Conservation (phyloP, 2,113 vertebrate genomes). For the Elephantulus edwardii region DNA sequence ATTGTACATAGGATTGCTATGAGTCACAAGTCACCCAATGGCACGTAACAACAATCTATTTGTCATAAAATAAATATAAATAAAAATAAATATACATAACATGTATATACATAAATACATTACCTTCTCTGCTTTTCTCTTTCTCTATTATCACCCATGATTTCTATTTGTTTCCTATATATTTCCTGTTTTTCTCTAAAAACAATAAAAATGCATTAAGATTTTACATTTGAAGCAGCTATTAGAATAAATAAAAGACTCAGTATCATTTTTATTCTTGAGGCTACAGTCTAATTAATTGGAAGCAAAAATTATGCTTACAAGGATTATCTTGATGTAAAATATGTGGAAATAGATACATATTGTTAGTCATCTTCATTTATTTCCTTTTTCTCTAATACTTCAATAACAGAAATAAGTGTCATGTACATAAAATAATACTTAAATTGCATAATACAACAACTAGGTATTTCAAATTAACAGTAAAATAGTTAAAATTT, state of each 20-base stretch:
- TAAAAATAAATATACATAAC: too few relatives aligned
- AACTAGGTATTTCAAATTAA: background rate
- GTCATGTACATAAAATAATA: background rate
- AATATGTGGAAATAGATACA: too few relatives aligned
- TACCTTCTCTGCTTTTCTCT: conserved; percentile 76
- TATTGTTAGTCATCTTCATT: too few relatives aligned
- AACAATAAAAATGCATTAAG: conserved; percentile 25
- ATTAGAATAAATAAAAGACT: background rate
- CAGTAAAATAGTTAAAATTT: background rate
- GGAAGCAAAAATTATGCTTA: too few relatives aligned
- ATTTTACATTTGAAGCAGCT: conserved; percentile 38
- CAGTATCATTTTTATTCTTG: background rate
- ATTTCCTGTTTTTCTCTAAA: conserved; percentile 43
- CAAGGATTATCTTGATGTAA: too few relatives aligned
- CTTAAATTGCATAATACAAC: background rate
- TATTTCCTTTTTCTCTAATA: too few relatives aligned
- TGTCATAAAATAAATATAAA: too few relatives aligned
- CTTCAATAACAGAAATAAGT: too few relatives aligned
- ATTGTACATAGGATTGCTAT: too few relatives aligned
- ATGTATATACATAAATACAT: background rate
- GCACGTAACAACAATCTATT: too few relatives aligned
- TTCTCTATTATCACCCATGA: conserved; percentile 56
- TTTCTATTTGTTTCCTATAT: conserved; percentile 58
- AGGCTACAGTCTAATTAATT: background rate
- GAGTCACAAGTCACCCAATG: too few relatives aligned